Percentiles rank a stretch among this genome's conserved stretches.
phyloP scores from a whole-genome alignment of 2,113 vertebrate genomes.

The Gymnorhina tibicen region DNA sequence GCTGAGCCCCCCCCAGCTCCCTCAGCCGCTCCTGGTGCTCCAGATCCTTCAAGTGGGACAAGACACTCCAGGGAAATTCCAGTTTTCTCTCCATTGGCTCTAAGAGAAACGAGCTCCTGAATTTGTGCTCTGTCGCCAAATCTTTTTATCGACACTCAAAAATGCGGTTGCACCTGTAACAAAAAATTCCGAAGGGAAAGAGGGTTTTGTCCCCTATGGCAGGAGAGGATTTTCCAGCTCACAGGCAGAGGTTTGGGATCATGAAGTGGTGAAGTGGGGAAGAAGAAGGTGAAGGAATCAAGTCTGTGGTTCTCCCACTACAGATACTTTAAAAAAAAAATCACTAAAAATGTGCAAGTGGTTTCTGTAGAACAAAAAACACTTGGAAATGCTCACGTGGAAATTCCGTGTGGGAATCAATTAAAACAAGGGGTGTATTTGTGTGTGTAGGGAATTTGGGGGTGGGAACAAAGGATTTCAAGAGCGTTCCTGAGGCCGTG shows the following conservation, averaged over 20 bases:
- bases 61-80: not conserved
- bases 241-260: not conserved
- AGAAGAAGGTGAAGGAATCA: not conserved
- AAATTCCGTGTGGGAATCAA: not conserved
- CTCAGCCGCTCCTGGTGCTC: not conserved
- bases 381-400: not conserved
- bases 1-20: not conserved
- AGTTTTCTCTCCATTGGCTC: not conserved
- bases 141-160: not conserved
- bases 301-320: not conserved
- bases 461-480: not conserved
- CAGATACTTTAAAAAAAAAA: not conserved
- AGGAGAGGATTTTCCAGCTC: not conserved
- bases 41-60: not conserved
- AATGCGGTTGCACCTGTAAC: not conserved
- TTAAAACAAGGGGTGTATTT: not conserved
- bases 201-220: not conserved
- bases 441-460: not conserved
- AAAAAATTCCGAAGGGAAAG: not conserved
- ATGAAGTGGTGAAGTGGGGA: not conserved
- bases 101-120: not conserved
- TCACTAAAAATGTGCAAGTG: not conserved
- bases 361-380: not conserved
- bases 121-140: not conserved
- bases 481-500: not conserved